phyloP scores from a whole-genome alignment of 2,888 invertebrate species.

The Nebria brevicollis region DNA sequence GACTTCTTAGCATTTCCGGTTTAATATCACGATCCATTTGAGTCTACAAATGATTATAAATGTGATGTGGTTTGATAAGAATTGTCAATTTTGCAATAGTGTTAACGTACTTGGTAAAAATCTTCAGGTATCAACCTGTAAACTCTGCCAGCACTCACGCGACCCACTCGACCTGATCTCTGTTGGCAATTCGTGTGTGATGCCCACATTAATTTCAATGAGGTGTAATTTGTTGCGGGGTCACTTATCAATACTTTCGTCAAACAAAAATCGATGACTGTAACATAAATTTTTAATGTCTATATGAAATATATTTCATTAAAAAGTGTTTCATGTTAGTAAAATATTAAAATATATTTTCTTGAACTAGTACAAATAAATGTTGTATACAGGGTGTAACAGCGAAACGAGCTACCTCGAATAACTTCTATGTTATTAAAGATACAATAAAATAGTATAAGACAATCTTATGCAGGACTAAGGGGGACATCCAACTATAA shows the following conservation, averaged over 20 bases:
- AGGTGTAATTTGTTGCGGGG: constrained; percentile 78
- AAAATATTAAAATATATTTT: too few relatives aligned
- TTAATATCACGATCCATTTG: constrained; percentile 66
- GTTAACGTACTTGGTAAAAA: constrained; percentile 69
- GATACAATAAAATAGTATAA: too few relatives aligned
- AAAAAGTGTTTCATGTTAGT: neutral
- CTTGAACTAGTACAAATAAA: too few relatives aligned
- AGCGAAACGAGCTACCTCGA: too few relatives aligned
- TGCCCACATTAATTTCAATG: constrained; percentile 86
- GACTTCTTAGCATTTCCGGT: constrained; percentile 84
- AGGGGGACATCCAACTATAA: too few relatives aligned
- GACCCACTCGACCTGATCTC: constrained; percentile 89
- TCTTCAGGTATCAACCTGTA: constrained; percentile 79
- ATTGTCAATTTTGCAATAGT: constrained; percentile 23
- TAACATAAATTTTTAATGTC: constrained; percentile 50
- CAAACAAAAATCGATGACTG: constrained; percentile 94
- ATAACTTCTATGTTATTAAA: too few relatives aligned
- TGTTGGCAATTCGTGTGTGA: constrained; percentile 90
- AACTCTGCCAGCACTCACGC: constrained; percentile 85
- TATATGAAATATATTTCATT: neutral
- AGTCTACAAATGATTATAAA: constrained; percentile 58
- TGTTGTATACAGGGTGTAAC: too few relatives aligned
- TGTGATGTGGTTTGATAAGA: constrained; percentile 11
- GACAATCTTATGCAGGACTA: too few relatives aligned
- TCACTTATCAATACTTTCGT: constrained; percentile 85